Evolutionary conservation across 2,888 invertebrate genomes (phyloP).

Genomic region (Xestia c-nigrum): DNA sequence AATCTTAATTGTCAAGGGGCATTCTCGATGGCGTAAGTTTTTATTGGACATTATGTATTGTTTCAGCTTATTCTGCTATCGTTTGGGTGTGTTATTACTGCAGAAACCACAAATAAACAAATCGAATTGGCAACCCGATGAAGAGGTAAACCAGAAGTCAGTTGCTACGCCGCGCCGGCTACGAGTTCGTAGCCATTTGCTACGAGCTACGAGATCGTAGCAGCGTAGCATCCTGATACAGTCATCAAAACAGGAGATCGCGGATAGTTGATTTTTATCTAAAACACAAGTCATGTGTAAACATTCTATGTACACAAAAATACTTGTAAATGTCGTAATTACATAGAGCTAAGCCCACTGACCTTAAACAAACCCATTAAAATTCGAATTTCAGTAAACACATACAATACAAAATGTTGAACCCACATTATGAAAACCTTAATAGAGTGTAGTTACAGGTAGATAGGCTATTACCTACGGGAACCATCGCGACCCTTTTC

Average conservation of each 20-base stretch:
- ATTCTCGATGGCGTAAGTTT: not conserved
- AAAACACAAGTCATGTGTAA: not conserved
- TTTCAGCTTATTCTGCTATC: not conserved
- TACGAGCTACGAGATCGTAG: slow-evolving; percentile 1
- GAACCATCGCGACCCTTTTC: slow-evolving; percentile 44
- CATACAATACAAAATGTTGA: slow-evolving; percentile 1
- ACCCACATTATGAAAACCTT: slow-evolving; percentile 28
- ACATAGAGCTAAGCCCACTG: not conserved
- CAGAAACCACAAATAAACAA: not conserved
- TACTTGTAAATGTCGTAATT: not conserved
- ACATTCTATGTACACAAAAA: not conserved
- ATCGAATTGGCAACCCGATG: not conserved
- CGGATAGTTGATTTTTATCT: not conserved
- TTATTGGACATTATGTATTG: not conserved
- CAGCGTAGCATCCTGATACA: not conserved
- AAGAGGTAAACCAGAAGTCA: not conserved
- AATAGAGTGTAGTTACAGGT: slow-evolving; percentile 38
- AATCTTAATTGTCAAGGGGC: too few relatives aligned
- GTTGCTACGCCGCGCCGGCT: not conserved
- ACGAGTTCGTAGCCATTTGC: not conserved
- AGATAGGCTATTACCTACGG: slow-evolving; percentile 33
- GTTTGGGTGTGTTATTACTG: not conserved
- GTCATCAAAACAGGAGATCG: not conserved
- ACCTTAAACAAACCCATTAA: slow-evolving; percentile 16
- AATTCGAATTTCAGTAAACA: slow-evolving; percentile 14